Evolutionary conservation across 2,888 invertebrate species (phyloP).

Genomic region (Malthinus flaveolus): DNA sequence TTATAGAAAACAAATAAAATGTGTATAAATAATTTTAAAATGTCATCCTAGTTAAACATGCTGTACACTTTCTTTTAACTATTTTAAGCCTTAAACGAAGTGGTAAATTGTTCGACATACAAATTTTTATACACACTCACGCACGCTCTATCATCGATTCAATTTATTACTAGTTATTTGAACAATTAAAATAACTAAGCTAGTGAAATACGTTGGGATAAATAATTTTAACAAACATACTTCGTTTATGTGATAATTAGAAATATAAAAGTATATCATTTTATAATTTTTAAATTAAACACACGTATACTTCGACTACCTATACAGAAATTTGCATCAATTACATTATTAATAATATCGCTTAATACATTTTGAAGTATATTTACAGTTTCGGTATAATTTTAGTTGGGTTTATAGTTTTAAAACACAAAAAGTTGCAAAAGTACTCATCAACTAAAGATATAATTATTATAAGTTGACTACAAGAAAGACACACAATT

Average conservation of each 20-base stretch:
- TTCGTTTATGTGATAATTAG: slow-evolving; percentile 12
- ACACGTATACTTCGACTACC: slow-evolving; percentile 26
- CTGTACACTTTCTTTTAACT: too few relatives aligned
- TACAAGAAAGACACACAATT: slow-evolving; percentile 24
- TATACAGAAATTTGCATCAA: slow-evolving; percentile 14
- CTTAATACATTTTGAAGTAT: neutral
- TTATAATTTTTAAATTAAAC: slow-evolving; percentile 17
- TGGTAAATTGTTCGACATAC: too few relatives aligned
- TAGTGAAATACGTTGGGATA: slow-evolving; percentile 23
- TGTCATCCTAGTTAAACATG: neutral
- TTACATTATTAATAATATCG: neutral
- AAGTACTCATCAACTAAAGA: neutral
- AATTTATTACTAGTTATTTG: slow-evolving; percentile 13
- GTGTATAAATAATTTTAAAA: too few relatives aligned
- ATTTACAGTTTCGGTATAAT: slow-evolving; percentile 1
- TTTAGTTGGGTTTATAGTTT: neutral
- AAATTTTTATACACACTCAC: neutral
- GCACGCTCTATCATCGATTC: neutral
- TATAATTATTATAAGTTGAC: slow-evolving; percentile 4
- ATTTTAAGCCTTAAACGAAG: too few relatives aligned
- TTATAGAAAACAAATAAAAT: too few relatives aligned
- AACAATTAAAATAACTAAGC: slow-evolving; percentile 27
- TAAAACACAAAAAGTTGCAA: neutral
- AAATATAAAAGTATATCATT: slow-evolving; percentile 19
- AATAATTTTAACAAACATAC: slow-evolving; percentile 23